Evolutionary conservation across 2,888 invertebrate genomes (phyloP).

Genomic region (Sarcophaga variegata): DNA sequence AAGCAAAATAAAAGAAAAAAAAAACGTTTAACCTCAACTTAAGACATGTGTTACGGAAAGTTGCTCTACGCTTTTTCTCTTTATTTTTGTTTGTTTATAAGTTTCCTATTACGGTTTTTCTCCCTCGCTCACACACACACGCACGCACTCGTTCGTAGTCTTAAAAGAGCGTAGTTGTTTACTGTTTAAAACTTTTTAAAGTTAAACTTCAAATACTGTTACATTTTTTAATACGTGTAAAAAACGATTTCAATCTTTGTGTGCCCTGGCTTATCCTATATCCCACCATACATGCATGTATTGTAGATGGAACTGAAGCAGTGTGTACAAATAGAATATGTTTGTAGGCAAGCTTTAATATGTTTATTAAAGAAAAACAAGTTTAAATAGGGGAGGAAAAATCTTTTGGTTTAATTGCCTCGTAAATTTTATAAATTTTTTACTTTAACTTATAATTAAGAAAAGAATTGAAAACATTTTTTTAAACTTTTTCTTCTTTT

Average conservation of each 20-base stretch:
- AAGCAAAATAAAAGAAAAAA: slow-evolving; percentile 18
- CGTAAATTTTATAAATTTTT: slow-evolving; percentile 13
- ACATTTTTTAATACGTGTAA: not conserved
- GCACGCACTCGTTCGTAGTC: no score
- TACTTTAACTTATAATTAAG: slow-evolving; percentile 14
- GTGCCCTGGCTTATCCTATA: not conserved
- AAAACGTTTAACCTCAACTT: slow-evolving; percentile 46
- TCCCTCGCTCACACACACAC: not conserved
- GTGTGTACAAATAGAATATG: not conserved
- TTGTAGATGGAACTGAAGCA: not conserved
- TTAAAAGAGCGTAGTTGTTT: no score
- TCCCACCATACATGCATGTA: not conserved
- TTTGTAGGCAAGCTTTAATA: not conserved
- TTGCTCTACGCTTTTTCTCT: not conserved
- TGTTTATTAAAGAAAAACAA: not conserved
- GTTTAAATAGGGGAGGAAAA: not conserved
- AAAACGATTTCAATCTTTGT: not conserved
- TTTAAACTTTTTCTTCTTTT: not conserved
- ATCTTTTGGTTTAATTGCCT: slow-evolving; percentile 26
- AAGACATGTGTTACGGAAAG: slow-evolving; percentile 53
- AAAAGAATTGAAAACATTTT: no score
- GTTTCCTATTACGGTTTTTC: not conserved
- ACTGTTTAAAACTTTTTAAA: no score
- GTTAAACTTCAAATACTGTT: not conserved
- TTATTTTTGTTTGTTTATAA: not conserved